A percentile compares a stretch with the other conserved stretches of the same genome.
Evolutionary conservation across 2,888 invertebrate genomes (phyloP).

Genomic region (Pammene fasciana): DNA sequence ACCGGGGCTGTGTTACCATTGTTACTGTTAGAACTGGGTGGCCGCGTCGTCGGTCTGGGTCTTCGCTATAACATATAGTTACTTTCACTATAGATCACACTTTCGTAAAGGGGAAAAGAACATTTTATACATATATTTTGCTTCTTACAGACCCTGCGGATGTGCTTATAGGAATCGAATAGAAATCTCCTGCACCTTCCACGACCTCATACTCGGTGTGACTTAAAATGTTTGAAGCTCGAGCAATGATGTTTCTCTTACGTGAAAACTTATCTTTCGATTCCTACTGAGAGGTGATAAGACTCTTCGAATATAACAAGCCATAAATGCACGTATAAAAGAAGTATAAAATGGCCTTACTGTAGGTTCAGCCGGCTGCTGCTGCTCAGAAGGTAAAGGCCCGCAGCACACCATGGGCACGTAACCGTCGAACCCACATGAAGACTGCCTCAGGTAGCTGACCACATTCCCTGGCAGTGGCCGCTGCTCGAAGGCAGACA

Average conservation of each 20-base stretch:
- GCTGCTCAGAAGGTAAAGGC: constrained; percentile 55
- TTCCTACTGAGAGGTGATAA: too few relatives aligned
- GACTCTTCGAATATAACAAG: too few relatives aligned
- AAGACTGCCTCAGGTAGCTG: constrained; percentile 76
- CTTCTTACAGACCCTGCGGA: too few relatives aligned
- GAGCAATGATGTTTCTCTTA: too few relatives aligned
- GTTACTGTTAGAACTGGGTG: constrained; percentile 41
- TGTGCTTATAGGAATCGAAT: too few relatives aligned
- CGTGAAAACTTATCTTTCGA: too few relatives aligned
- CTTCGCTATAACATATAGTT: constrained; percentile 41
- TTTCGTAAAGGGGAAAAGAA: too few relatives aligned
- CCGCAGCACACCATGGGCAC: constrained; percentile 83
- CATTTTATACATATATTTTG: too few relatives aligned
- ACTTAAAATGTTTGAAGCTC: too few relatives aligned
- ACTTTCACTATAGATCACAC: background rate
- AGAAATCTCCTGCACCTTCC: too few relatives aligned
- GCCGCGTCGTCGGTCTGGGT: constrained; percentile 46
- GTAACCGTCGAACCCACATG: constrained; percentile 80
- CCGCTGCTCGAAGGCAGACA: constrained; percentile 67
- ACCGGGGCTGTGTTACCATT: constrained; percentile 49
- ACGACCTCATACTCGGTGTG: too few relatives aligned
- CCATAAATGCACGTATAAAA: background rate
- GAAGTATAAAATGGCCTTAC: constrained; percentile 40
- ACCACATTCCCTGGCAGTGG: constrained; percentile 64
- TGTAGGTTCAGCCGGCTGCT: constrained; percentile 43